Evolutionary conservation across 1,140 invertebrate species (phyloP).

Genomic region (Vollenhovia emeryi): DNA sequence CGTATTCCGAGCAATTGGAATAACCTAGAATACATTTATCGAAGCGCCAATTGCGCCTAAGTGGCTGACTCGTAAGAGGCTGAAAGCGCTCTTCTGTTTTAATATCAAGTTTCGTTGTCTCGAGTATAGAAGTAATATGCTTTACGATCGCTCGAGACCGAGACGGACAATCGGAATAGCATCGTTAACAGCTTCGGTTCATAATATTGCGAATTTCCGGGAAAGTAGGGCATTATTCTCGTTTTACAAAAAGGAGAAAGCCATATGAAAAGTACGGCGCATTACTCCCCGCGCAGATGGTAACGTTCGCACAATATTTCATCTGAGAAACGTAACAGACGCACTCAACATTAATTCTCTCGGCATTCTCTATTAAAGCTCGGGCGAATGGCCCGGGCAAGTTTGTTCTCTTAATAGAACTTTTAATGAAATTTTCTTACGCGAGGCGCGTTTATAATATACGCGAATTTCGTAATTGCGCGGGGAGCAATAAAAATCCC

Average conservation of each 20-base stretch:
- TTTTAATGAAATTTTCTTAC: conserved; percentile 57
- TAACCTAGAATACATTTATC: neutral
- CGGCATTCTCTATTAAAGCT: conserved; percentile 59
- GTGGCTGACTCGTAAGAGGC: neutral
- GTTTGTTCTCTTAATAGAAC: conserved; percentile 55
- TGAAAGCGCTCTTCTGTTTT: neutral
- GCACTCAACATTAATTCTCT: conserved; percentile 53
- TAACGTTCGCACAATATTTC: conserved; percentile 58
- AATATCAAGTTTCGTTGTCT: neutral
- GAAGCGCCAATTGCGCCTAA: neutral
- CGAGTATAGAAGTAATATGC: neutral
- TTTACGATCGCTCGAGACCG: neutral
- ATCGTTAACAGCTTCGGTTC: neutral
- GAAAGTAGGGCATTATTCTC: conserved; percentile 28
- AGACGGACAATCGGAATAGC: neutral
- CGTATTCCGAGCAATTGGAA: neutral
- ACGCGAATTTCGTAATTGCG: neutral
- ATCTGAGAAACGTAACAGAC: conserved; percentile 48
- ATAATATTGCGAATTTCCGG: conserved; percentile 29
- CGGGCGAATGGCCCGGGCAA: conserved; percentile 42
- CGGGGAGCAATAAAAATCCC: neutral
- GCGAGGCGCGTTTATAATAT: neutral
- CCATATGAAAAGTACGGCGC: conserved; percentile 25
- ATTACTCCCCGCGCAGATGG: conserved; percentile 55
- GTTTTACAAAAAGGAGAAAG: conserved; percentile 31